Conservation (phyloP, 2,797 vertebrate species). For the Psittacula derbiana region DNA sequence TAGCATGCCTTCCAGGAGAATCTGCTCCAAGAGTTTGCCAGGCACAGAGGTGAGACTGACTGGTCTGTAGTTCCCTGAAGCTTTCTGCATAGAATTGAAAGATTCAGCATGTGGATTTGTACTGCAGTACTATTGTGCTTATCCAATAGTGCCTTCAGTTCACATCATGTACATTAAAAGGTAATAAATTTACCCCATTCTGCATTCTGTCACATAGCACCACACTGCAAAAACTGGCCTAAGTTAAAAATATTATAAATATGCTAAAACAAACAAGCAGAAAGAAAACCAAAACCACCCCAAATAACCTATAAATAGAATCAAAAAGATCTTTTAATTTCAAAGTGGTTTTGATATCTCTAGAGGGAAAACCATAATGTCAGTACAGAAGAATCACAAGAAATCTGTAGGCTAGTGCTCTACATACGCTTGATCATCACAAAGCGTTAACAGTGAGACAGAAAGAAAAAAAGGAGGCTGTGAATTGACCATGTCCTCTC, state of each 20-base stretch:
- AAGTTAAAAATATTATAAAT: slow-evolving; percentile 12
- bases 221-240: background rate
- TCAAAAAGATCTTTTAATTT: slow-evolving; percentile 22
- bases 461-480: background rate
- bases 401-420: background rate
- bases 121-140: background rate
- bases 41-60: too few species aligned
- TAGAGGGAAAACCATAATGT: background rate
- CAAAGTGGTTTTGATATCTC: slow-evolving; percentile 8
- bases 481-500: background rate
- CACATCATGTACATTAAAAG: background rate
- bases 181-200: background rate
- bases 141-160: background rate
- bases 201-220: background rate
- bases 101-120: background rate
- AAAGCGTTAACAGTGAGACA: background rate
- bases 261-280: background rate
- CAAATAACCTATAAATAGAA: background rate
- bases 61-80: background rate
- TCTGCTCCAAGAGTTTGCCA: too few species aligned
- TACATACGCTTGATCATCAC: background rate
- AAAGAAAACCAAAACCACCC: background rate
- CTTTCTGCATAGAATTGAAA: background rate
- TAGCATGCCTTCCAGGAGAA: too few species aligned
- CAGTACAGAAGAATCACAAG: background rate